Evolutionary conservation across 2,888 invertebrate species (phyloP), one percentile per base, ranked within the genome.

Genomic region (Volucella bombylans): DNA sequence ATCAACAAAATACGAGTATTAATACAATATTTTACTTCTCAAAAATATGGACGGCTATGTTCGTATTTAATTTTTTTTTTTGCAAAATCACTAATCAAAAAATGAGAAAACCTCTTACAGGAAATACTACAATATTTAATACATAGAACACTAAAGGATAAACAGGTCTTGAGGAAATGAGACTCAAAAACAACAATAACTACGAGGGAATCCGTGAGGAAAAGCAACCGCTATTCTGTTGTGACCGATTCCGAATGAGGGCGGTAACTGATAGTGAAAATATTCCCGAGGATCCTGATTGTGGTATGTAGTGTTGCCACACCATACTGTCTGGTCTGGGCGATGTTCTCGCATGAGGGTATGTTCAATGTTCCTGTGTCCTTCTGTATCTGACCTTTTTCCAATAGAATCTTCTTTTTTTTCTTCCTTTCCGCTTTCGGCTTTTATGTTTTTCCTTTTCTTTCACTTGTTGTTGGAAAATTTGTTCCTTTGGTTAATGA

Each of bases 201-300:
- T 11, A 31, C 31, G 31, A 31, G 31, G 31, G 31, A 31, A 31
- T 31, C 31, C 4, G 31, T 38, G 49, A 57, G 18, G 57, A 62
- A 15, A 57, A 79, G 31, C 79, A 73, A 59, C 76, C 72, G 72
- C 31, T 31, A 31, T 50, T 76, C 67, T 61, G 61, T 72, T 85
- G 52, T 72, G 72, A 81, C 61, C 85, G 85, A 52, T 77, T 71
- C 76, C 31, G 69, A 85, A 81, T 81, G 81, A 81, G 85, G 81
- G 85, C 85, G 85, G 85, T 45, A 81, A 81, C 85, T 85, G 81
- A 81, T 85, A 64, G 71, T 65, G 71, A 77, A 77, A 85, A 85
- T 76, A 57, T 71, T 76, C 47, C 38, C 62, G 65, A 85, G 50
- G 72, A 85, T 85, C 85, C 80, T 72, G 54, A 68, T 62, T 67